Conservation (phyloP, 1,140 invertebrate species). For the Macrostomum lignano region DNA sequence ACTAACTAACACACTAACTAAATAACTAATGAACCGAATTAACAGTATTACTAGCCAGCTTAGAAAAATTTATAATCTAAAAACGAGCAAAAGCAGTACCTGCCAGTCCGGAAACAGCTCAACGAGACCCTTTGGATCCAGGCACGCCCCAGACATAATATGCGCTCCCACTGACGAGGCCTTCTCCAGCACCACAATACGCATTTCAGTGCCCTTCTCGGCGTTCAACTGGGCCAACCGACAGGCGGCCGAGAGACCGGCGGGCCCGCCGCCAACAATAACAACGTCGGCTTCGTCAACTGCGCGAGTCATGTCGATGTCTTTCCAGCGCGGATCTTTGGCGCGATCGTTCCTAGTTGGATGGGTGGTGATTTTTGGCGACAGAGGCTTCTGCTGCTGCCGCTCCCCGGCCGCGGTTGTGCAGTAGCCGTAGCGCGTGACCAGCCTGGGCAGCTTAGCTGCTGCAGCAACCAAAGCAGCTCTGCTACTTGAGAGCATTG, state of each 20-base stretch:
- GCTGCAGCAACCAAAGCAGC: too few species aligned
- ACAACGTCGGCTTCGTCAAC: slow-evolving; percentile 77
- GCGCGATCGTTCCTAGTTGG: slow-evolving; percentile 69
- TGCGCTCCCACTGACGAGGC: slow-evolving; percentile 50
- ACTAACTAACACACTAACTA: too few species aligned
- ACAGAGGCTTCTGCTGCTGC: too few species aligned
- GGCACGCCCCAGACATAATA: slow-evolving; percentile 82
- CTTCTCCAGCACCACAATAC: slow-evolving; percentile 81
- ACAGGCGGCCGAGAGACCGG: slow-evolving; percentile 77
- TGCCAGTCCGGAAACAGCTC: slow-evolving; percentile 86
- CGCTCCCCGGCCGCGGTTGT: too few species aligned
- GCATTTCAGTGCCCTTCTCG: slow-evolving; percentile 52
- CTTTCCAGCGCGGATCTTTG: slow-evolving; percentile 79
- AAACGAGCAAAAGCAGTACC: too few species aligned
- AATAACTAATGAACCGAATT: too few species aligned
- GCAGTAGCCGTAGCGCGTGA: too few species aligned
- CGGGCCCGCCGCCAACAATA: slow-evolving; percentile 87
- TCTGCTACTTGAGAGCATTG: too few species aligned
- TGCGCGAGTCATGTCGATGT: slow-evolving; percentile 67
- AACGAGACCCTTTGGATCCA: slow-evolving; percentile 63
- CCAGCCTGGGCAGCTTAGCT: too few species aligned
- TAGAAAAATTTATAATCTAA: too few species aligned
- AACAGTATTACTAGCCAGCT: too few species aligned
- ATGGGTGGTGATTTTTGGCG: slow-evolving; percentile 50
- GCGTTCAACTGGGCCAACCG: slow-evolving; percentile 62